Evolutionary conservation across 2,113 vertebrate genomes (phyloP).

Genomic region (Tenebrosternarchus preto): DNA sequence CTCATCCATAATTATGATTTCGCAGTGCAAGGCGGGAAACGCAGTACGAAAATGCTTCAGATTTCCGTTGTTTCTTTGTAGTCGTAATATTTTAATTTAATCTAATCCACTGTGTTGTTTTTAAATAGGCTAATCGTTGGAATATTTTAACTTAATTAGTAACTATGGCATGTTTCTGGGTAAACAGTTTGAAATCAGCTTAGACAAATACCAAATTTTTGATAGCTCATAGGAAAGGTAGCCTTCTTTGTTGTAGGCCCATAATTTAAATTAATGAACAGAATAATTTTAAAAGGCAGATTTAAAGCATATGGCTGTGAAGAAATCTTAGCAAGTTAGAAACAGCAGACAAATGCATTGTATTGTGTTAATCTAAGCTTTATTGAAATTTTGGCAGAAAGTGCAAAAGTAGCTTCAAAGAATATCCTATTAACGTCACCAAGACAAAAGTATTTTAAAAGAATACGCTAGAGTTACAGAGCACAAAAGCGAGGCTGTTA

Average conservation of each 20-base stretch:
- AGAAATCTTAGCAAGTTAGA: background rate
- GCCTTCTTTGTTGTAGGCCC: too few relatives aligned
- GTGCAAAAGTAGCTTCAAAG: conserved; percentile 64
- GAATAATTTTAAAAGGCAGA: background rate
- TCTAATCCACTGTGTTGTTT: background rate
- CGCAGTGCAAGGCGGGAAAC: conserved; percentile 53
- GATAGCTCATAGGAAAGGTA: too few relatives aligned
- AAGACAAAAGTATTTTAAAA: conserved; percentile 55
- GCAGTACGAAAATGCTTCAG: conserved; percentile 27
- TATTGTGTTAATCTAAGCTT: conserved; percentile 53
- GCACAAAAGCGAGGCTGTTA: conserved; percentile 32
- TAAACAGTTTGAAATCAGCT: too few relatives aligned
- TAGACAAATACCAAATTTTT: background rate
- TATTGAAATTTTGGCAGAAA: conserved; percentile 74
- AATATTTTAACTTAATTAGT: background rate
- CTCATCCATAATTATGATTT: conserved; percentile 26
- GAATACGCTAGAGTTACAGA: conserved; percentile 58
- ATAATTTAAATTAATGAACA: background rate
- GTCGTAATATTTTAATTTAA: background rate
- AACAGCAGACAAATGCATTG: conserved; percentile 7
- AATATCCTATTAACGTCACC: conserved; percentile 57
- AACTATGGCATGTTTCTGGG: too few relatives aligned
- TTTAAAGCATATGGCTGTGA: background rate
- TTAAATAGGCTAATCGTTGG: background rate
- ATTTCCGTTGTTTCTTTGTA: background rate